Evolutionary conservation across 1,140 invertebrate genomes (phyloP).

Genomic region (Drosophila albomicans): DNA sequence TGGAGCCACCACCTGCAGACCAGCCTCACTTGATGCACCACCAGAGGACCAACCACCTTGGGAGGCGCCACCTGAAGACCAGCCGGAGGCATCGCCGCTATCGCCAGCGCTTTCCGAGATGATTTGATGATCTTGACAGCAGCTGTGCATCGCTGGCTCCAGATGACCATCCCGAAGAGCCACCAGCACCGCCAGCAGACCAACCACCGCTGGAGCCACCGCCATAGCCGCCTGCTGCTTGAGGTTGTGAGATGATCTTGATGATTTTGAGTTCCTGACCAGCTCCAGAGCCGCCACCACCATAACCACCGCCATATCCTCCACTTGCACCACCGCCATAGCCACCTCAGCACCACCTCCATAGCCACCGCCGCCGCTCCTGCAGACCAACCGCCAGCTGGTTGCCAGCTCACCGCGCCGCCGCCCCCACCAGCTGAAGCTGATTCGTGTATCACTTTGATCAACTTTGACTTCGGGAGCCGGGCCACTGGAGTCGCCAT

Average conservation of each 20-base stretch:
- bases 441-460: slow-evolving; percentile 69
- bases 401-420: slow-evolving; percentile 37
- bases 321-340: slow-evolving; percentile 21
- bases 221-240: slow-evolving; percentile 46
- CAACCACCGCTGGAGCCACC: slow-evolving; percentile 48
- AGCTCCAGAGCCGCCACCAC: slow-evolving; percentile 44
- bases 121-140: slow-evolving; percentile 74
- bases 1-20: slow-evolving; percentile 37
- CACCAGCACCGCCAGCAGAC: slow-evolving; percentile 48
- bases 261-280: slow-evolving; percentile 67
- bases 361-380: slow-evolving; percentile 22
- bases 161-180: slow-evolving; percentile 56
- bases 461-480: slow-evolving; percentile 54
- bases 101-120: slow-evolving; percentile 60
- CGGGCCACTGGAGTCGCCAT: slow-evolving; percentile 14
- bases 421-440: slow-evolving; percentile 35
- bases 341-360: slow-evolving; percentile 26
- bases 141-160: slow-evolving; percentile 51
- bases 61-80: slow-evolving; percentile 42
- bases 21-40: slow-evolving; percentile 42
- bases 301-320: slow-evolving; percentile 20
- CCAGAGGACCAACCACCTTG: slow-evolving; percentile 42
- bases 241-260: slow-evolving; percentile 66
- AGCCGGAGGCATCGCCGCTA: slow-evolving; percentile 51
- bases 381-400: slow-evolving; percentile 21